phyloP scores from a whole-genome alignment of 2,888 invertebrate species.

The Drosophila eohydei region DNA sequence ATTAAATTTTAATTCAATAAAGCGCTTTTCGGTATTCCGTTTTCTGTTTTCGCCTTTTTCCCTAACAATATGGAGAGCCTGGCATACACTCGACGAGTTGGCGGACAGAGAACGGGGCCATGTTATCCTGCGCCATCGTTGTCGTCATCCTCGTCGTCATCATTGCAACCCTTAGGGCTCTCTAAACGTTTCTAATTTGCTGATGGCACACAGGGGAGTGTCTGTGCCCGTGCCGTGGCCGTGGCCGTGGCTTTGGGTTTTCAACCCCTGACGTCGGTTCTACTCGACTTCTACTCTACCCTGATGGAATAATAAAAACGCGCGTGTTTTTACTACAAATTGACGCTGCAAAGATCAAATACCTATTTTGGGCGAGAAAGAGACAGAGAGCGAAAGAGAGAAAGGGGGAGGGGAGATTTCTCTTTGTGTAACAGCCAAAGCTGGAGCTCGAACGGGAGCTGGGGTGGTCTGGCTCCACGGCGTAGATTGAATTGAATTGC shows the following conservation, averaged over 20 bases:
- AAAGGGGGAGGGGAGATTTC: background rate
- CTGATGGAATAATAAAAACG: constrained; percentile 83
- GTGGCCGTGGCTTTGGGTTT: constrained; percentile 13
- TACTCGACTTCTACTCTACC: constrained; percentile 8
- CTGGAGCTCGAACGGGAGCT: background rate
- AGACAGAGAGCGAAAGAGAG: background rate
- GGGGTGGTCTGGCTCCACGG: constrained; percentile 34
- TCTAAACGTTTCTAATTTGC: constrained; percentile 81
- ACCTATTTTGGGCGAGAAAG: constrained; percentile 1
- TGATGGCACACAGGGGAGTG: constrained; percentile 82
- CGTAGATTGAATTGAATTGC: constrained; percentile 82
- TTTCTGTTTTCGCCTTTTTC: constrained; percentile 11
- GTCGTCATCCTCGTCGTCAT: constrained; percentile 41
- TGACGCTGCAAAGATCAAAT: constrained; percentile 72
- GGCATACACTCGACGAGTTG: background rate
- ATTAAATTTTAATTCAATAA: constrained; percentile 80
- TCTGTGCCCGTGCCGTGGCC: constrained; percentile 25
- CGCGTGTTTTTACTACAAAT: constrained; percentile 77
- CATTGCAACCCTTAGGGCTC: constrained; percentile 44
- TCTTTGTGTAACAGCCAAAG: constrained; percentile 18
- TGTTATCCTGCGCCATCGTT: constrained; percentile 45
- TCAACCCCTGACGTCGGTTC: constrained; percentile 44
- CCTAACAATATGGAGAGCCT: constrained; percentile 57
- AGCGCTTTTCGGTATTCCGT: constrained; percentile 49
- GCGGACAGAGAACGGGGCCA: constrained; percentile 17